Conservation (phyloP, 2,888 invertebrate genomes). For the Pristionchus exspectatus region DNA sequence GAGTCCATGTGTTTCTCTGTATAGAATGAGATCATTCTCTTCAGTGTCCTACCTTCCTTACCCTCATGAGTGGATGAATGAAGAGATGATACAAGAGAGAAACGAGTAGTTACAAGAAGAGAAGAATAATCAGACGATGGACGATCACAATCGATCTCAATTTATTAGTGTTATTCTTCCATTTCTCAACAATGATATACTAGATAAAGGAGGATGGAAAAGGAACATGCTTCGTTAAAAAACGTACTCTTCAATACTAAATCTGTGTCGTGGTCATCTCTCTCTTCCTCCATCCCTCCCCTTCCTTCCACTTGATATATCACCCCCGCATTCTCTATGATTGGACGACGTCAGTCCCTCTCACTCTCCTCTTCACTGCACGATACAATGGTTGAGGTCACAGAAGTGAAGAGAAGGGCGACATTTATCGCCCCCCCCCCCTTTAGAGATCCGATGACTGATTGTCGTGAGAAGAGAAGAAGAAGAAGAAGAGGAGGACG, state of each 20-base stretch:
- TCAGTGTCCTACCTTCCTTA: neutral
- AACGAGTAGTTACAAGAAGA: neutral
- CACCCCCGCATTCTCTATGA: constrained; percentile 19
- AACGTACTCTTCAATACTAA: neutral
- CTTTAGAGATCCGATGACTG: neutral
- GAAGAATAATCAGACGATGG: neutral
- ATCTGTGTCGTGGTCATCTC: neutral
- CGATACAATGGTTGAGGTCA: constrained; percentile 21
- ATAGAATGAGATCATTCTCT: neutral
- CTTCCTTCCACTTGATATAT: constrained; percentile 4
- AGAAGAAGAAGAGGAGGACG: neutral
- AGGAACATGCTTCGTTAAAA: neutral
- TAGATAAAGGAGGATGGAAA: too few species aligned
- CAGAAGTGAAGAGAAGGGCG: neutral
- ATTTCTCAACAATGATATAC: too few species aligned
- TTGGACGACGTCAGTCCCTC: constrained; percentile 15
- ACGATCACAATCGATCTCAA: constrained; percentile 1
- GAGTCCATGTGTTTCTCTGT: neutral
- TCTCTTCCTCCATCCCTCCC: neutral
- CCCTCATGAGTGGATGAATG: neutral
- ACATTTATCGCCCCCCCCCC: constrained; percentile 40
- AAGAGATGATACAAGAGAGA: neutral
- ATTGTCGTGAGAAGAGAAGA: constrained; percentile 12
- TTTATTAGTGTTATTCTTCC: neutral
- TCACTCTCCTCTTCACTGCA: neutral